Conservation (phyloP, 2,797 vertebrate species). For the Carcharodon carcharias region DNA sequence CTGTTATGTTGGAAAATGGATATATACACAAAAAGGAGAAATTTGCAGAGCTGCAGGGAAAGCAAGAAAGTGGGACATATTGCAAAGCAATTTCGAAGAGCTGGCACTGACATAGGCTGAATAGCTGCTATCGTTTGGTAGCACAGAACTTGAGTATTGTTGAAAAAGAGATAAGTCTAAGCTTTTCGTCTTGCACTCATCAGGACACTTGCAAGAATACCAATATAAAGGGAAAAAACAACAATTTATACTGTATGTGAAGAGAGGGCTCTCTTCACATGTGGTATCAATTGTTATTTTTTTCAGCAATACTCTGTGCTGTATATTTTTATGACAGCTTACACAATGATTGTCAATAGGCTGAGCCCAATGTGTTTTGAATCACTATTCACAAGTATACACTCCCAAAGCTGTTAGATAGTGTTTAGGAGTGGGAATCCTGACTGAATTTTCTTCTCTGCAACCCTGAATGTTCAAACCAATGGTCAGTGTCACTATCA, state of each 20-base stretch:
- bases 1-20: not conserved
- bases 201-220: too few relatives aligned
- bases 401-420: not conserved
- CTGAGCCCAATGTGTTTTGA: not conserved
- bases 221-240: too few relatives aligned
- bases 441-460: not conserved
- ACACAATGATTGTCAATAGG: not conserved
- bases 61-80: not conserved
- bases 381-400: not conserved
- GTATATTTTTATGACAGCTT: not conserved
- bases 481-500: not conserved
- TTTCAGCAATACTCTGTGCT: too few relatives aligned
- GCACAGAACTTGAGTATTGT: too few relatives aligned
- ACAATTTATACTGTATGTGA: too few relatives aligned
- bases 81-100: not conserved
- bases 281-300: too few relatives aligned
- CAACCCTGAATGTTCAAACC: not conserved
- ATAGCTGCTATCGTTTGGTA: not conserved
- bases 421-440: not conserved
- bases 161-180: too few relatives aligned
- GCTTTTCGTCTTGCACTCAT: too few relatives aligned
- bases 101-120: not conserved
- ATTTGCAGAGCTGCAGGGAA: too few relatives aligned
- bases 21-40: not conserved
- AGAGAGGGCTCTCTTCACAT: too few relatives aligned